These are phyloP conservation scores for Leptobrachium leishanense DNA, from an alignment of 2,113 vertebrate genomes.

Conservation along the genomic window DNA sequence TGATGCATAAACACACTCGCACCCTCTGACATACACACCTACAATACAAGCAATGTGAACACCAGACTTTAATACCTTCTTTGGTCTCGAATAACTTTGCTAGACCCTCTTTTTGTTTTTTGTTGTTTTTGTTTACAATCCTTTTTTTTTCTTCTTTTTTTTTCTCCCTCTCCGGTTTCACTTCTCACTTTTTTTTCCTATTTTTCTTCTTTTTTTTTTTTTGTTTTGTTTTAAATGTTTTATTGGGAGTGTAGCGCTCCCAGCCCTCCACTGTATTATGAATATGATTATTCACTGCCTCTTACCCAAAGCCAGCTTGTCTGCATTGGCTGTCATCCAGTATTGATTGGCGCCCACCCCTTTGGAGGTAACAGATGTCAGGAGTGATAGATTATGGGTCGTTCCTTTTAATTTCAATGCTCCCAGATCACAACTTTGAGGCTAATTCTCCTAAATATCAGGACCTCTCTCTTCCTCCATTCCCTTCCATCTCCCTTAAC, in stretches of 20 bases:
- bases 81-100: too few species aligned
- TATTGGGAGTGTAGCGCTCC: neutral
- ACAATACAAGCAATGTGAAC: too few species aligned
- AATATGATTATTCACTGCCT: slow-evolving; percentile 7
- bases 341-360: slow-evolving; percentile 46
- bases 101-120: too few species aligned
- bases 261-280: neutral
- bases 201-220: neutral
- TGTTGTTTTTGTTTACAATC: too few species aligned
- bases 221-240: too few species aligned
- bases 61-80: too few species aligned
- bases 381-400: slow-evolving; percentile 47
- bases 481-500: slow-evolving; percentile 36
- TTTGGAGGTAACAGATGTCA: slow-evolving; percentile 46
- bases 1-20: too few species aligned
- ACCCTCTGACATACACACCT: too few species aligned
- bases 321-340: slow-evolving; percentile 43
- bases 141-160: too few species aligned
- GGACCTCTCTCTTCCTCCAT: slow-evolving; percentile 28
- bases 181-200: too few species aligned
- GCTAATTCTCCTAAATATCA: slow-evolving; percentile 46
- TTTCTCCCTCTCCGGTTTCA: too few species aligned
- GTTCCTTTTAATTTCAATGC: slow-evolving; percentile 48
- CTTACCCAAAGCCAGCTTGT: neutral
- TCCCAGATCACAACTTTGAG: slow-evolving; percentile 43